phyloP scores from a whole-genome alignment of 2,797 vertebrate genomes.

The Semotilus atromaculatus region DNA sequence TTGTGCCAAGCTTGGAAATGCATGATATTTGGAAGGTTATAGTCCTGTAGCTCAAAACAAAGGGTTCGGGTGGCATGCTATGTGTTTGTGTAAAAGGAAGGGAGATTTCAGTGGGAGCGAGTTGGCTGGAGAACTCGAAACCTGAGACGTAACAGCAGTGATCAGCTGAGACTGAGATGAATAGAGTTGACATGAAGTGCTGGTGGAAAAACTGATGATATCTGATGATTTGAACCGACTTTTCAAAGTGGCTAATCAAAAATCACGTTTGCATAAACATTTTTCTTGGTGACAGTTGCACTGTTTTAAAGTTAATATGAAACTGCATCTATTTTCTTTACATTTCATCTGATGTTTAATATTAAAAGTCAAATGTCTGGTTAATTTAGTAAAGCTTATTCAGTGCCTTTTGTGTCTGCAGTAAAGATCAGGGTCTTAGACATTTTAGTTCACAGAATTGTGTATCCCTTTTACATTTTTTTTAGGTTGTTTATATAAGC shows the following conservation, averaged over 20 bases:
- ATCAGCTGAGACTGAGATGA: slow-evolving; percentile 15
- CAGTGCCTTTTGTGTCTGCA: not conserved
- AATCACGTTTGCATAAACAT: not conserved
- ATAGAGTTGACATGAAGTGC: not conserved
- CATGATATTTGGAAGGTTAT: not conserved
- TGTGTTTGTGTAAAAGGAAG: slow-evolving; percentile 27
- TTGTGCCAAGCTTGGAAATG: not conserved
- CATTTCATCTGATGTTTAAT: not conserved
- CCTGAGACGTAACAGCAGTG: not conserved
- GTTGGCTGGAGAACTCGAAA: slow-evolving; percentile 8
- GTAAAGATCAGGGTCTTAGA: too few relatives aligned
- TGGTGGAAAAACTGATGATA: not conserved
- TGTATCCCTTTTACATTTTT: too few relatives aligned
- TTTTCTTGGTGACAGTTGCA: not conserved
- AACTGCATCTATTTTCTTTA: not conserved
- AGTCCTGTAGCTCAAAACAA: not conserved
- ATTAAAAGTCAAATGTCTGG: not conserved
- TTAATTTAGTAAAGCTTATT: not conserved
- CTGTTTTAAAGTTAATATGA: not conserved
- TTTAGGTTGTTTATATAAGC: too few relatives aligned
- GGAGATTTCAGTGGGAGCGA: slow-evolving; percentile 7
- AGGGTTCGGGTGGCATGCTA: slow-evolving; percentile 16
- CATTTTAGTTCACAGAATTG: too few relatives aligned
- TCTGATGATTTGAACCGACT: not conserved
- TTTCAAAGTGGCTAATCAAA: not conserved